Conservation (phyloP, 1,140 invertebrate species). For the Aphis craccivora region DNA sequence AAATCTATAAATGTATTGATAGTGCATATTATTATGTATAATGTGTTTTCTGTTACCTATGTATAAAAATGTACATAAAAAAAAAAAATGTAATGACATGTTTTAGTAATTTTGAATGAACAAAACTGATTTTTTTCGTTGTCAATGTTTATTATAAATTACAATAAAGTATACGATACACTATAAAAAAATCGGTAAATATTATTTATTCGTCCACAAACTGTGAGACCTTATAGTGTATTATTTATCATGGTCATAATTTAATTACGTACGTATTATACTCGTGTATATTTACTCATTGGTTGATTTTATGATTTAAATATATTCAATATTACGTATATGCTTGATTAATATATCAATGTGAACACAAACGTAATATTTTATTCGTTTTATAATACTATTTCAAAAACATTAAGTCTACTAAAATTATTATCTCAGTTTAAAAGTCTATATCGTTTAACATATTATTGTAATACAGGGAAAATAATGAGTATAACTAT, state of each 20-base stretch:
- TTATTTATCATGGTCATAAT: not conserved
- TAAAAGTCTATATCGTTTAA: no score
- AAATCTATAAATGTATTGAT: not conserved
- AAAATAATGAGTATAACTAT: no score
- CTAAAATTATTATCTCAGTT: not conserved
- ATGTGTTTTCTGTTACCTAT: not conserved
- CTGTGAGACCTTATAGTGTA: no score
- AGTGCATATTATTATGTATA: no score
- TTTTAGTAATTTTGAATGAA: not conserved
- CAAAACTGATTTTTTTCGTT: not conserved
- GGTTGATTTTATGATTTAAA: not conserved
- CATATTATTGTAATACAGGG: no score
- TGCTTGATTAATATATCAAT: not conserved
- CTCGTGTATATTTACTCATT: not conserved
- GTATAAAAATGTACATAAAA: not conserved
- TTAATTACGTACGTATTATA: not conserved
- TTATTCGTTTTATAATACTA: not conserved
- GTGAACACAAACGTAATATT: not conserved
- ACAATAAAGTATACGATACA: no score
- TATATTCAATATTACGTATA: not conserved
- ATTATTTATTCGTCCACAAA: not conserved
- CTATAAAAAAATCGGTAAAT: not conserved
- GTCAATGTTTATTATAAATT: not conserved
- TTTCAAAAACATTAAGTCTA: not conserved
- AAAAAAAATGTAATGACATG: not conserved